Percentiles rank a stretch among this genome's conserved stretches.
Evolutionary conservation across 2,797 vertebrate species (phyloP).

Genomic region (Zalophus californianus): DNA sequence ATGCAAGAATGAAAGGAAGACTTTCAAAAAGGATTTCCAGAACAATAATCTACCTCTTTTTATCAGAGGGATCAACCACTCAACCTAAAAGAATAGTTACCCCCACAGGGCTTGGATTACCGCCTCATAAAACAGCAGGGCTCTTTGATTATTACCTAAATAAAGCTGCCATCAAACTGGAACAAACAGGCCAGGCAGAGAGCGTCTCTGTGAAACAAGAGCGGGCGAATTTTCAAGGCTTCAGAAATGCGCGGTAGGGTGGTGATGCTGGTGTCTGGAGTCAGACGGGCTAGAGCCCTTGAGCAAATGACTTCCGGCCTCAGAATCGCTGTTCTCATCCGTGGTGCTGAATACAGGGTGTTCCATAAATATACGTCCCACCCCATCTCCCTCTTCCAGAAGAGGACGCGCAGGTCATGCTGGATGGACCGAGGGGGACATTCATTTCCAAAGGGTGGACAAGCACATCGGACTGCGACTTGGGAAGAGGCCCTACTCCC

Average conservation of each 20-base stretch:
- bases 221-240: slow-evolving; percentile 45
- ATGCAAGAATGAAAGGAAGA: slow-evolving; percentile 50
- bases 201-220: slow-evolving; percentile 58
- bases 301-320: background rate
- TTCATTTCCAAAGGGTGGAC: background rate
- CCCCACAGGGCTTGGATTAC: slow-evolving; percentile 82
- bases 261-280: background rate
- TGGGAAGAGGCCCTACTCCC: background rate
- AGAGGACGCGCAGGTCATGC: background rate
- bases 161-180: slow-evolving; percentile 81
- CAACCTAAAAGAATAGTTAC: slow-evolving; percentile 72
- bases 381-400: accelerated
- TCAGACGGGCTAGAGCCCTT: background rate
- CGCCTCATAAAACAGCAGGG: slow-evolving; percentile 78
- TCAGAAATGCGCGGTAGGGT: slow-evolving; percentile 17
- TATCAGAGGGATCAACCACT: slow-evolving; percentile 74
- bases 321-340: background rate
- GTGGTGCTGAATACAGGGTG: too few species aligned
- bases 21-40: slow-evolving; percentile 65
- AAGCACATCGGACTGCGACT: too few species aligned
- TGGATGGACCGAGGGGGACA: accelerated
- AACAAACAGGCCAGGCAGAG: slow-evolving; percentile 82
- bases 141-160: slow-evolving; percentile 78
- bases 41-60: slow-evolving; percentile 77
- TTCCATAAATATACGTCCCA: background rate